Evolutionary conservation across 1,140 invertebrate genomes (phyloP).

Genomic region (Steinernema feltiae): DNA sequence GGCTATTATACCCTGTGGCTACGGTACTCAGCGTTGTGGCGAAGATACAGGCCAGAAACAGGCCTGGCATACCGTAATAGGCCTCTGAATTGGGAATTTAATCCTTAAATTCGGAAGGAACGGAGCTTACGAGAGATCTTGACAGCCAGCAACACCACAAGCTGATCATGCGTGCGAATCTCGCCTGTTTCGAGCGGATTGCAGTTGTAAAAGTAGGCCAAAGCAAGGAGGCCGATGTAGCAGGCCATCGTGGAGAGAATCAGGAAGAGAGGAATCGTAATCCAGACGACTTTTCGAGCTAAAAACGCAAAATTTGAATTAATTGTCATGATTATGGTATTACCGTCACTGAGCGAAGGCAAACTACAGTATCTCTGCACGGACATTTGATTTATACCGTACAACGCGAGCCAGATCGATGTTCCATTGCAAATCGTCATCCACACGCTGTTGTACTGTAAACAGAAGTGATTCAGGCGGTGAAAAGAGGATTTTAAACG

Average conservation of each 20-base stretch:
- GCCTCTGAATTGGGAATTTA: too few species aligned
- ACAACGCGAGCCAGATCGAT: neutral
- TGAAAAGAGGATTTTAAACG: neutral
- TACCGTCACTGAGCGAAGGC: neutral
- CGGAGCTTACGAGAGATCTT: neutral
- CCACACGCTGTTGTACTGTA: slow-evolving; percentile 4
- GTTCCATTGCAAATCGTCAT: neutral
- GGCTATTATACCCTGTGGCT: neutral
- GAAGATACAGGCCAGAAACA: neutral
- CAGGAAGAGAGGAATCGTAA: slow-evolving; percentile 28
- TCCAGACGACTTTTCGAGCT: slow-evolving; percentile 26
- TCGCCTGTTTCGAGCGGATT: slow-evolving; percentile 4
- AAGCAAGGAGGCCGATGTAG: neutral
- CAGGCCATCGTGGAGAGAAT: neutral
- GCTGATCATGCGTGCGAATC: neutral
- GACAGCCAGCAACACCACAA: neutral
- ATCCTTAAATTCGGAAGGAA: too few species aligned
- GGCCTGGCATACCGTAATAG: neutral
- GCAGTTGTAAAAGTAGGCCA: neutral
- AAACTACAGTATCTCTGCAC: neutral
- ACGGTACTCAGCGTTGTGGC: neutral
- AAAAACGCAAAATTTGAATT: slow-evolving; percentile 38
- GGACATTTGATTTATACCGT: neutral
- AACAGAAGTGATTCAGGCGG: neutral
- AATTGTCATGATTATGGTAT: slow-evolving; percentile 35